Percentiles rank a stretch among this genome's conserved stretches.
phyloP scores from a whole-genome alignment of 2,888 invertebrate genomes.

The Callosobruchus maculatus region DNA sequence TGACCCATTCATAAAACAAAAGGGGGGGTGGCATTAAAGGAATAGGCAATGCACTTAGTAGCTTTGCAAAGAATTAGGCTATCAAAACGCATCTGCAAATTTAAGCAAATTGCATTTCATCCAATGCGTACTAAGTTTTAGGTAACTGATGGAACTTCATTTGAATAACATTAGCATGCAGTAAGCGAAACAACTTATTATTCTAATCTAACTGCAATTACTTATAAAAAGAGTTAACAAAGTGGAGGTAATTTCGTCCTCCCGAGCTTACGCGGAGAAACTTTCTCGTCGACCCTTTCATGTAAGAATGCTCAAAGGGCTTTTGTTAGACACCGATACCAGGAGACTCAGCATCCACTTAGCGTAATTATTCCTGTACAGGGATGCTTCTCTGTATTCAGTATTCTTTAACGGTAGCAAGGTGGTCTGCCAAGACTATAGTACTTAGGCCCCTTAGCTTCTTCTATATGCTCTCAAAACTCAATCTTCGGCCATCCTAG shows the following conservation, averaged over 20 bases:
- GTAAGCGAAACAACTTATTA: background rate
- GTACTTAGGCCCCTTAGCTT: too few species aligned
- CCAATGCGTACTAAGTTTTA: background rate
- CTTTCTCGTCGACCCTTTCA: background rate
- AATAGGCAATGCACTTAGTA: background rate
- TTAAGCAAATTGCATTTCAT: background rate
- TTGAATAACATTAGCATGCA: background rate
- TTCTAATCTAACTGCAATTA: background rate
- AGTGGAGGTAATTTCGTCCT: background rate
- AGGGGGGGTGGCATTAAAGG: too few species aligned
- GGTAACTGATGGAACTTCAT: background rate
- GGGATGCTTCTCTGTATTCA: background rate
- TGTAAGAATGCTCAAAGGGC: background rate
- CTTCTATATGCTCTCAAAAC: too few species aligned
- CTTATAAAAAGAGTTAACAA: background rate
- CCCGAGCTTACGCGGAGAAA: background rate
- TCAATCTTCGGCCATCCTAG: too few species aligned
- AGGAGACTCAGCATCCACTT: background rate
- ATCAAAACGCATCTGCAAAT: background rate
- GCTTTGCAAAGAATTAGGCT: background rate
- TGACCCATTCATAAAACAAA: too few species aligned
- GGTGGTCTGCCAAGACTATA: too few species aligned
- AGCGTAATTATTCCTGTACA: background rate
- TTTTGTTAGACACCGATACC: background rate
- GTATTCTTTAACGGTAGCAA: too few species aligned